Evolutionary conservation across 2,797 vertebrate species (phyloP).

Genomic region (Hafferia zeledoni): DNA sequence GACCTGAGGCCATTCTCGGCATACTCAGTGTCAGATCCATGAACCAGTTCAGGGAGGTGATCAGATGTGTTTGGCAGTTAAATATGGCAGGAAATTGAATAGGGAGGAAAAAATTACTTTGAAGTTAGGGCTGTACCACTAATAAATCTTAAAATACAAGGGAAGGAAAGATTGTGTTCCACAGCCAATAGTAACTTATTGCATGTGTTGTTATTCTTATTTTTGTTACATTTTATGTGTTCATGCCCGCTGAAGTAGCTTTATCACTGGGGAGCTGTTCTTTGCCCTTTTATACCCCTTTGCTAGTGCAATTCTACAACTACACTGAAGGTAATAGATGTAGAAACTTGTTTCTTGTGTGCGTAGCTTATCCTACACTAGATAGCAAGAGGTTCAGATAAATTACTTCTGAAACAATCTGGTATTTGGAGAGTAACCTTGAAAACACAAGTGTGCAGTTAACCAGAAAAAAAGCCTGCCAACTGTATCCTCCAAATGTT

Average conservation of each 20-base stretch:
- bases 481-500: background rate
- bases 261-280: background rate
- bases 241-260: background rate
- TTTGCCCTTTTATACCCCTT: background rate
- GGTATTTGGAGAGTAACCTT: background rate
- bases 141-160: background rate
- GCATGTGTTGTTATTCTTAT: background rate
- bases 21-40: background rate
- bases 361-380: background rate
- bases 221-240: background rate
- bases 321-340: background rate
- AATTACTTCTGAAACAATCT: background rate
- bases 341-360: background rate
- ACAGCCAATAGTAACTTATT: background rate
- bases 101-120: conserved; percentile 27
- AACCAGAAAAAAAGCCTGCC: background rate
- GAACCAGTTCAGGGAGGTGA: background rate
- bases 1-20: background rate
- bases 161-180: background rate
- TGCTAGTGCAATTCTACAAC: background rate
- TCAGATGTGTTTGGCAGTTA: conserved; percentile 6
- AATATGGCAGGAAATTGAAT: conserved; percentile 45
- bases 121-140: conserved; percentile 24
- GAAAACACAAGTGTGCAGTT: background rate
- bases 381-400: background rate